These are phyloP conservation scores for Mya arenaria DNA, from an alignment of 1,140 invertebrate species.

Conservation along the genomic window DNA sequence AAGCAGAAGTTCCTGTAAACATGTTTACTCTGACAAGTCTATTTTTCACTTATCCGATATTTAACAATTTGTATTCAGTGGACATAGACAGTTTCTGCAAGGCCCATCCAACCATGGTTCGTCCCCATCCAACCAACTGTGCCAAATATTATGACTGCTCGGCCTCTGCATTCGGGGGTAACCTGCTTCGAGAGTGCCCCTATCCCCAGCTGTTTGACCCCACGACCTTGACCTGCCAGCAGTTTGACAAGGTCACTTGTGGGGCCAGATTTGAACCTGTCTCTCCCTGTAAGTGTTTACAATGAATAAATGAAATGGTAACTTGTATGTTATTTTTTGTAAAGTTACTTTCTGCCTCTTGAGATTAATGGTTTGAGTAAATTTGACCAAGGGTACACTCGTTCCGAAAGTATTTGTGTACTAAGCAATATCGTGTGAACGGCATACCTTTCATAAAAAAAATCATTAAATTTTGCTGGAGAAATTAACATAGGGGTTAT, in stretches of 20 bases:
- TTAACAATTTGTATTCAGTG: too few species aligned
- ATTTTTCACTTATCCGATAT: too few species aligned
- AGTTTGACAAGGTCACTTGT: constrained; percentile 72
- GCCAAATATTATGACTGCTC: constrained; percentile 69
- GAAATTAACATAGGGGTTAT: too few species aligned
- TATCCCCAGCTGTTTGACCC: constrained; percentile 73
- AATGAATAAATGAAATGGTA: not conserved
- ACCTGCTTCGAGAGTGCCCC: constrained; percentile 64
- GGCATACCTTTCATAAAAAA: too few species aligned
- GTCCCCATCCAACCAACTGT: constrained; percentile 62
- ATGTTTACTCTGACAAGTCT: too few species aligned
- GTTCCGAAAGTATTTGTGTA: not conserved
- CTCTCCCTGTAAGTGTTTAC: constrained; percentile 68
- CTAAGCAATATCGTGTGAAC: too few species aligned
- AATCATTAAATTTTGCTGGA: too few species aligned
- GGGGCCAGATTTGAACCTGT: constrained; percentile 65
- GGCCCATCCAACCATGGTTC: constrained; percentile 5
- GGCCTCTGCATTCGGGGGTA: constrained; percentile 14
- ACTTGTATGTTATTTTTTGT: not conserved
- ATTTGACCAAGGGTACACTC: not conserved
- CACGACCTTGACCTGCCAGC: constrained; percentile 57
- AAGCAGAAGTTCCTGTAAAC: too few species aligned
- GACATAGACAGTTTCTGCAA: constrained; percentile 45
- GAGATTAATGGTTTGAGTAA: not conserved
- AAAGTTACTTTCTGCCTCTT: not conserved